Percentiles rank a stretch among this genome's conserved stretches.
Conservation (phyloP, 2,797 vertebrate genomes). For the Psittacula echo region DNA sequence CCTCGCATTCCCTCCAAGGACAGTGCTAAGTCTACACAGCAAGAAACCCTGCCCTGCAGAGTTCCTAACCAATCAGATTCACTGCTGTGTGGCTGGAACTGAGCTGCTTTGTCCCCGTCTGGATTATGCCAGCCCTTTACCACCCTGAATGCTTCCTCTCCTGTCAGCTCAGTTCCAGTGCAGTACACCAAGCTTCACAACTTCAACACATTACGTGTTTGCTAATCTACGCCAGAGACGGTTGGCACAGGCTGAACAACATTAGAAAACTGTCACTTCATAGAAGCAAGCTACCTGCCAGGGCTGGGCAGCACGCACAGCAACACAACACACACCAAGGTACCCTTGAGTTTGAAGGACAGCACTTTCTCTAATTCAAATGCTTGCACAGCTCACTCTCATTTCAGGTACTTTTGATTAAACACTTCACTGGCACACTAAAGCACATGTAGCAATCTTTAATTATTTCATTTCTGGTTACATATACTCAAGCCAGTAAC, state of each 20-base stretch:
- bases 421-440: neutral
- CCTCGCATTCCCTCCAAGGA: neutral
- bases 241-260: neutral
- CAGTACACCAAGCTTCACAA: neutral
- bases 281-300: neutral
- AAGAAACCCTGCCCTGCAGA: neutral
- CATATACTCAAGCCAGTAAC: neutral
- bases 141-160: neutral
- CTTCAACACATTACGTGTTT: neutral
- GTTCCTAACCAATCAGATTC: neutral
- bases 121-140: neutral
- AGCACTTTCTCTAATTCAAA: neutral
- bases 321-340: neutral
- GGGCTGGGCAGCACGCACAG: neutral
- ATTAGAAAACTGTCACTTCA: neutral
- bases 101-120: accelerated
- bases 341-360: neutral
- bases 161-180: accelerated
- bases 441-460: neutral
- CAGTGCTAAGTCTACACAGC: neutral
- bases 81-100: neutral
- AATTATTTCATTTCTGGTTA: neutral
- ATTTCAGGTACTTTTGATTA: neutral
- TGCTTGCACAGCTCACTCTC: neutral
- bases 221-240: neutral